Conservation (phyloP, 2,888 invertebrate genomes). For the Bimastos eiseni region DNA sequence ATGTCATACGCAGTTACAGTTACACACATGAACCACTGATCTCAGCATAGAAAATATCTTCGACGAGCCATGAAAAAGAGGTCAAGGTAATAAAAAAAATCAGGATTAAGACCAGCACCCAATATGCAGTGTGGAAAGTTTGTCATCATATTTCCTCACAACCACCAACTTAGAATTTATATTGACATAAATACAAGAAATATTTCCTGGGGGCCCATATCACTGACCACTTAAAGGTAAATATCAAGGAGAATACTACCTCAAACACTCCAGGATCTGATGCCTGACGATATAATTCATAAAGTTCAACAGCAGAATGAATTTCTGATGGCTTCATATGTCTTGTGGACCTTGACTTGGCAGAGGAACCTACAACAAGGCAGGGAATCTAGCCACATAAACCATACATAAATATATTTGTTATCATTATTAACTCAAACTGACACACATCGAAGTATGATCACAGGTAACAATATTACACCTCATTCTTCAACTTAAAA, state of each 20-base stretch:
- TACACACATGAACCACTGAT: neutral
- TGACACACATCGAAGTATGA: no score
- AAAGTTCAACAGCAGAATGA: constrained; percentile 19
- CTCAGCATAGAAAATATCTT: neutral
- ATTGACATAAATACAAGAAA: neutral
- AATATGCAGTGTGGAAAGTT: neutral
- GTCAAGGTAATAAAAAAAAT: neutral
- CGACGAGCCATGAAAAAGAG: neutral
- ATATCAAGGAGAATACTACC: neutral
- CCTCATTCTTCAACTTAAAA: no score
- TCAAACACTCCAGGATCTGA: constrained; percentile 24
- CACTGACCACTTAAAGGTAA: neutral
- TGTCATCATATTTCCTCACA: neutral
- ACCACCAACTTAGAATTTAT: neutral
- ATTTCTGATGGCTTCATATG: neutral
- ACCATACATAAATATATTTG: no score
- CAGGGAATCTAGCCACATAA: neutral
- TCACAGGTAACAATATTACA: no score
- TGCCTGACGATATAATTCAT: constrained; percentile 7
- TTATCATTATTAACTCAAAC: no score
- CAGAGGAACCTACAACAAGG: constrained; percentile 8
- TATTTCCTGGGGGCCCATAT: neutral
- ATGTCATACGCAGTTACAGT: no score
- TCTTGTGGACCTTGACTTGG: neutral
- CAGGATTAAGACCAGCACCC: neutral